A percentile compares a stretch with the other conserved stretches of the same genome.
These are phyloP conservation scores for Conistra vaccinii DNA, from an alignment of 2,888 invertebrate species.

Conservation along the genomic window DNA sequence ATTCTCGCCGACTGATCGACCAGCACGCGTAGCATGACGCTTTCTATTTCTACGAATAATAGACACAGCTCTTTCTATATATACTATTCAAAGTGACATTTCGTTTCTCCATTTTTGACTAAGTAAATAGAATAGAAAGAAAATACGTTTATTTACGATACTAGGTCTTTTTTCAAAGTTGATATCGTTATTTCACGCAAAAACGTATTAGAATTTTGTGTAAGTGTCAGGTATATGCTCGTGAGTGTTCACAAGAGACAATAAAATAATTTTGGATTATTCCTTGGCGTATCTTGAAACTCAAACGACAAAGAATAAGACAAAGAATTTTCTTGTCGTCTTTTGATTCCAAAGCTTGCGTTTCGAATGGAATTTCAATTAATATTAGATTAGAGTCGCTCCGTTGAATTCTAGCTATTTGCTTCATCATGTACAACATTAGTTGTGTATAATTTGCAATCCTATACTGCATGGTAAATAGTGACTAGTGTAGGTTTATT, in stretches of 20 bases:
- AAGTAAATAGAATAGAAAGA: too few species aligned
- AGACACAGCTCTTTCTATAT: too few species aligned
- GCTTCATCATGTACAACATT: conserved; percentile 9
- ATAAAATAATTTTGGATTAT: background rate
- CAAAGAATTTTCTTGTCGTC: conserved; percentile 5
- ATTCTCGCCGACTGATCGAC: too few species aligned
- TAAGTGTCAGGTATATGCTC: background rate
- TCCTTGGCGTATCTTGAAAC: conserved; percentile 7
- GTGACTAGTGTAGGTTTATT: background rate
- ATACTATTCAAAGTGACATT: too few species aligned
- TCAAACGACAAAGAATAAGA: conserved; percentile 2
- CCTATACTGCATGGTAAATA: background rate
- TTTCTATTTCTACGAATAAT: too few species aligned
- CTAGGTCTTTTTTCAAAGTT: background rate
- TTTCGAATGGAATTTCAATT: conserved; percentile 41
- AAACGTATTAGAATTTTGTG: background rate
- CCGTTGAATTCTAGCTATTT: conserved; percentile 12
- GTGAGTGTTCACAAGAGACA: background rate
- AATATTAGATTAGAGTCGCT: conserved; percentile 15
- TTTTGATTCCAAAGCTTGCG: conserved; percentile 1
- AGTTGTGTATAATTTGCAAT: conserved; percentile 3
- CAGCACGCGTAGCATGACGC: too few species aligned
- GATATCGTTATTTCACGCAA: background rate
- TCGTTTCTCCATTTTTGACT: too few species aligned
- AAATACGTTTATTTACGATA: too few species aligned